A percentile compares a stretch with the other conserved stretches of the same genome.
These are phyloP conservation scores for Xylota segnis DNA, from an alignment of 2,888 invertebrate species.

Conservation along the genomic window DNA sequence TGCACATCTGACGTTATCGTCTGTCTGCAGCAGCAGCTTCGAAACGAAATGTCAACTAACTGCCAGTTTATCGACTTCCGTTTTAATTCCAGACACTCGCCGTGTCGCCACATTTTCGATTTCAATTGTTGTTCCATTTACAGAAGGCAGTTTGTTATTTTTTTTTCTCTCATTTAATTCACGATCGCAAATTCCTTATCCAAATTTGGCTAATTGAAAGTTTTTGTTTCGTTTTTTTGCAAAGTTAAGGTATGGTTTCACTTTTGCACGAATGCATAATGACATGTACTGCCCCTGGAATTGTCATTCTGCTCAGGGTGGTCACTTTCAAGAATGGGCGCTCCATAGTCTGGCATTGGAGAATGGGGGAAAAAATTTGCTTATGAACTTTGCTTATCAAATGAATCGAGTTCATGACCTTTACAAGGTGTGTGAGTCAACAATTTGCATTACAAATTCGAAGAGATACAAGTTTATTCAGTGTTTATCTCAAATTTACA, in stretches of 20 bases:
- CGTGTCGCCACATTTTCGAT: constrained; percentile 37
- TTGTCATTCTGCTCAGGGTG: constrained; percentile 7
- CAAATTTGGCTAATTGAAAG: constrained; percentile 49
- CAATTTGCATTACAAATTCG: constrained; percentile 4
- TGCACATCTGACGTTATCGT: constrained; percentile 13
- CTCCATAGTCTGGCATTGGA: constrained; percentile 15
- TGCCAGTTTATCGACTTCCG: constrained; percentile 34
- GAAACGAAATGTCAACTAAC: constrained; percentile 12
- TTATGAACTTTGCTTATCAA: background rate
- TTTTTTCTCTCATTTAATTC: constrained; percentile 24
- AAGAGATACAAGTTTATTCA: constrained; percentile 1
- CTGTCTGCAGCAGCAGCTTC: background rate
- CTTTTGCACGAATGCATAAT: constrained; percentile 16
- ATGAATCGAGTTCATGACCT: constrained; percentile 15
- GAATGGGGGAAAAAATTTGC: background rate
- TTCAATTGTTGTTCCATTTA: constrained; percentile 35
- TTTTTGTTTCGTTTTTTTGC: constrained; percentile 15
- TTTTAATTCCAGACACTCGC: constrained; percentile 9
- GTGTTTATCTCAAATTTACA: constrained; percentile 8
- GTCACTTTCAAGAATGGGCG: background rate
- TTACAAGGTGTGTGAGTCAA: constrained; percentile 3
- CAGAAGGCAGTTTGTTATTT: constrained; percentile 9
- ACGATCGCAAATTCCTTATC: constrained; percentile 32
- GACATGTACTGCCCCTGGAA: constrained; percentile 4
- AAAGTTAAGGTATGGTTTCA: constrained; percentile 2